phyloP scores from a whole-genome alignment of 2,888 invertebrate genomes.

The Stictocephala bisonia region DNA sequence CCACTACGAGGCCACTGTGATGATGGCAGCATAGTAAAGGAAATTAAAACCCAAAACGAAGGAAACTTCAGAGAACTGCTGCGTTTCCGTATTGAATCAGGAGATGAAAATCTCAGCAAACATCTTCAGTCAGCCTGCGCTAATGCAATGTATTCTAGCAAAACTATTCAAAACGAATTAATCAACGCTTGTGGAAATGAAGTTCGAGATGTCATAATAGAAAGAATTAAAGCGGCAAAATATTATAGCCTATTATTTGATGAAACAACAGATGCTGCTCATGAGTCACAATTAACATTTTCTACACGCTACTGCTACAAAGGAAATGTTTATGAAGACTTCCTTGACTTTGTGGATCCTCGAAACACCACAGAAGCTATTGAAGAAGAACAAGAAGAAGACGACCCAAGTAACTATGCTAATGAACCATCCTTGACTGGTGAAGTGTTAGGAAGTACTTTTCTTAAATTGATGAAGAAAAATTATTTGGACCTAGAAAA shows the following conservation, averaged over 20 bases:
- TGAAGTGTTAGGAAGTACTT: not conserved
- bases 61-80: conserved; percentile 61
- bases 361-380: not conserved
- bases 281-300: conserved; percentile 3
- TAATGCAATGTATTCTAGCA: conserved; percentile 60
- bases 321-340: conserved; percentile 10
- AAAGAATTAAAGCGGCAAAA: not conserved
- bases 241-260: conserved; percentile 9
- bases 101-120: conserved; percentile 55
- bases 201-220: not conserved
- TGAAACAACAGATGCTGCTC: conserved; percentile 8
- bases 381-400: conserved; percentile 5
- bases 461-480: conserved; percentile 41
- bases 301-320: not conserved
- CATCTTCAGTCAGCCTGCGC: conserved; percentile 50
- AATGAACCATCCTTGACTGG: not conserved
- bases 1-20: conserved; percentile 17
- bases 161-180: conserved; percentile 59
- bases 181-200: conserved; percentile 55
- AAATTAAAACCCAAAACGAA: conserved; percentile 49
- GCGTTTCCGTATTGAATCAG: conserved; percentile 56
- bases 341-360: conserved; percentile 3
- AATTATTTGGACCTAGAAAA: conserved; percentile 55
- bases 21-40: not conserved
- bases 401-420: not conserved